Evolutionary conservation across 53 echinoderm and acorn worm genomes (phyloP).

Genomic region (Antedon mediterranea): DNA sequence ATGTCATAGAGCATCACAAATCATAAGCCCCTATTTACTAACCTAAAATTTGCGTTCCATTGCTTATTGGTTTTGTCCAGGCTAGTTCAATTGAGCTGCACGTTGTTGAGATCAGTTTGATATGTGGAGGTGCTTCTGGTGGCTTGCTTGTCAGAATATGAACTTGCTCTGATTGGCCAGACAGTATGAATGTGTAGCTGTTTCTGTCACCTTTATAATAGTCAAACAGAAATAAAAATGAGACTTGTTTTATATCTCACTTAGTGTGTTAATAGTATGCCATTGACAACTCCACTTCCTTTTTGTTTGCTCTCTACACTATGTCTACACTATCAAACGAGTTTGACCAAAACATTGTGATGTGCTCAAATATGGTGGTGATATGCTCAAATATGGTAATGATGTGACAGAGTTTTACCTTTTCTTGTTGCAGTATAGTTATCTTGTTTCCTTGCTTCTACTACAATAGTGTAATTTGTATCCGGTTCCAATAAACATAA

Average conservation of each 20-base stretch:
- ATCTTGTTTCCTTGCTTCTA: slow-evolving; percentile 21
- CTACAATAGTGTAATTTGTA: slow-evolving; percentile 39
- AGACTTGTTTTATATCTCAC: not conserved
- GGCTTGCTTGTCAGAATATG: not conserved
- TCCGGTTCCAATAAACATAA: slow-evolving; percentile 24
- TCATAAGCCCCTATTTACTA: not conserved
- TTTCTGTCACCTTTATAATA: not conserved
- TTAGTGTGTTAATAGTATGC: too few species aligned
- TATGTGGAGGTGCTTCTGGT: not conserved
- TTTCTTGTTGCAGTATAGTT: not conserved
- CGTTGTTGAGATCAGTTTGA: slow-evolving; percentile 5
- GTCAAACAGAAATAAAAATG: not conserved
- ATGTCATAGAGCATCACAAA: not conserved
- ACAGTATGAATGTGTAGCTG: not conserved
- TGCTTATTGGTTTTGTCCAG: slow-evolving; percentile 36
- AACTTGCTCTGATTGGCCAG: not conserved
- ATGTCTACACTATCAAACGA: too few species aligned
- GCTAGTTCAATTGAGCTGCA: slow-evolving; percentile 28
- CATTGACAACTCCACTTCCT: too few species aligned
- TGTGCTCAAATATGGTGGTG: too few species aligned
- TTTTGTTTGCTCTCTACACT: too few species aligned
- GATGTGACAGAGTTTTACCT: too few species aligned
- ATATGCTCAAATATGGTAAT: too few species aligned
- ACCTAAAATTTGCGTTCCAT: slow-evolving; percentile 50
- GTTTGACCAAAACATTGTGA: too few species aligned